Conservation (phyloP, 2,888 invertebrate genomes). For the Agrotis puta region DNA sequence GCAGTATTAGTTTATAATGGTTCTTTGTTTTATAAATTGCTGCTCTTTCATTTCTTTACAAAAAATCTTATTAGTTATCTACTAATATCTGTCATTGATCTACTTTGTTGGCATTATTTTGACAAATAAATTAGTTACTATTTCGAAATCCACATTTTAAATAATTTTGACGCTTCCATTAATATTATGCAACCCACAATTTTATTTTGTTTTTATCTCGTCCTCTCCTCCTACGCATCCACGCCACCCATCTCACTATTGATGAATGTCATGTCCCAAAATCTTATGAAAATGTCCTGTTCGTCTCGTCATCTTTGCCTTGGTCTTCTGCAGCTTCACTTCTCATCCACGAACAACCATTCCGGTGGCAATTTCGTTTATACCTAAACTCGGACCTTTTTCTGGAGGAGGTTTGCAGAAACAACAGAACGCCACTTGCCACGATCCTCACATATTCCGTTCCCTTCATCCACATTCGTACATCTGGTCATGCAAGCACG, state of each 20-base stretch:
- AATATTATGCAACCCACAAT: too few species aligned
- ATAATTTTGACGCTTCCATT: too few species aligned
- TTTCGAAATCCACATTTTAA: neutral
- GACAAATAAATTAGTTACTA: neutral
- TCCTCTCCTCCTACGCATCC: too few species aligned
- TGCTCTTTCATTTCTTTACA: neutral
- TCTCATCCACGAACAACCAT: neutral
- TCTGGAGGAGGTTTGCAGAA: too few species aligned
- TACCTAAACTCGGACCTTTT: too few species aligned
- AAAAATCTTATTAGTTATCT: neutral
- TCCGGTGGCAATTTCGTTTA: neutral
- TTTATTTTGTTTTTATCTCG: neutral
- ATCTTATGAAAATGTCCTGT: neutral
- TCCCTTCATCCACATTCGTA: too few species aligned
- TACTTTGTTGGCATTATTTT: neutral
- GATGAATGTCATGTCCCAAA: neutral
- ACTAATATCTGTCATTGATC: neutral
- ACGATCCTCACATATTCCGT: too few species aligned
- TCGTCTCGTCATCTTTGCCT: neutral
- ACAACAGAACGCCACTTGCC: too few species aligned
- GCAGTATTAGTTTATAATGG: neutral
- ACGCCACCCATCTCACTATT: neutral
- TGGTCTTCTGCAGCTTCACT: neutral
- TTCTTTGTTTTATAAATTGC: neutral
- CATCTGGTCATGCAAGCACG: too few species aligned